phyloP scores from a whole-genome alignment of 2,888 invertebrate species.

The Eupithecia dodoneata region DNA sequence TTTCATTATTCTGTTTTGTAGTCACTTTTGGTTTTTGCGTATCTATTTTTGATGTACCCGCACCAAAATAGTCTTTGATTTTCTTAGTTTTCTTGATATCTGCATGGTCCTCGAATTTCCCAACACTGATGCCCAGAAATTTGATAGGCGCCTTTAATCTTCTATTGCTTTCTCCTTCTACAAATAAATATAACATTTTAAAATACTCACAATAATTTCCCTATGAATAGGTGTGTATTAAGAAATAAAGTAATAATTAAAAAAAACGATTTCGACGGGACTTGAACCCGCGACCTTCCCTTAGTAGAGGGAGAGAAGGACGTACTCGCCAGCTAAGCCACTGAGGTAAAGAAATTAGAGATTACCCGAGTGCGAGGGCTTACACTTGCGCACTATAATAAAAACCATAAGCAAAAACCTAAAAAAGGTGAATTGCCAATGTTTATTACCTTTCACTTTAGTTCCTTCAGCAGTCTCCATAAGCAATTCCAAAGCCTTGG shows the following conservation, averaged over 20 bases:
- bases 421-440: background rate
- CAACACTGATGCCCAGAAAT: constrained; percentile 90
- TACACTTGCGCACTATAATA: too few species aligned
- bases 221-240: background rate
- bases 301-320: too few species aligned
- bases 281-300: too few species aligned
- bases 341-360: too few species aligned
- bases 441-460: constrained; percentile 63
- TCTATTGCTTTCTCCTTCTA: constrained; percentile 69
- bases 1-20: constrained; percentile 43
- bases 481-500: constrained; percentile 87
- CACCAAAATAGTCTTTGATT: constrained; percentile 85
- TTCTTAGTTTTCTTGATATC: constrained; percentile 81
- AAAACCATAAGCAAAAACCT: too few species aligned
- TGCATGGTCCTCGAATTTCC: constrained; percentile 88
- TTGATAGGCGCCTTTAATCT: constrained; percentile 83
- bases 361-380: too few species aligned
- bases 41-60: constrained; percentile 61
- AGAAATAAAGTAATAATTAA: too few species aligned
- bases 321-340: too few species aligned
- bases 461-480: constrained; percentile 84
- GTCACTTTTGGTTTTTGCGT: constrained; percentile 46
- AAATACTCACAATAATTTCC: background rate
- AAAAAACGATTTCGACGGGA: too few species aligned
- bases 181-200: constrained; percentile 46